These are phyloP conservation scores for Spermophilus dauricus DNA, from an alignment of 2,113 vertebrate species.

Conservation along the genomic window DNA sequence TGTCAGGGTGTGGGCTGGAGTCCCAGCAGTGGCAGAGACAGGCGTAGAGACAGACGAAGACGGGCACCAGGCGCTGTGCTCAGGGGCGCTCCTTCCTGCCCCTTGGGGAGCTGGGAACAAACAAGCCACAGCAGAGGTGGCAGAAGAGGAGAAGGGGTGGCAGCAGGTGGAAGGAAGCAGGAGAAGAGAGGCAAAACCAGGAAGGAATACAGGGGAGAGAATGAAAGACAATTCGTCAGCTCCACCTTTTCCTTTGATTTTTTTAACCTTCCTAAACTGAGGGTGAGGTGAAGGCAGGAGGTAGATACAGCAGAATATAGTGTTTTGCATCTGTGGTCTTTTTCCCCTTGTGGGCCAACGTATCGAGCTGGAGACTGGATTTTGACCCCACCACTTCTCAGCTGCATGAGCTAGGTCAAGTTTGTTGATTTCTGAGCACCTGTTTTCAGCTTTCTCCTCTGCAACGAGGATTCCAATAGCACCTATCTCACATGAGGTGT, in stretches of 20 bases:
- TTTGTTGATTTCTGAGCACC: too few species aligned
- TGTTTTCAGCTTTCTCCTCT: not conserved
- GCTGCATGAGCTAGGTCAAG: not conserved
- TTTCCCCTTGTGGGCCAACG: fast-evolving
- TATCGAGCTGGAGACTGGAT: too few species aligned
- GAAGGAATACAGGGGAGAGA: not conserved
- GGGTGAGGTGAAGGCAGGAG: not conserved
- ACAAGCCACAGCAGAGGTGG: not conserved
- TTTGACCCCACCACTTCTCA: not conserved
- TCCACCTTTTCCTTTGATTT: not conserved
- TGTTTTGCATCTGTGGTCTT: not conserved
- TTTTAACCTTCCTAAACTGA: not conserved
- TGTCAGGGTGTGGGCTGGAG: conserved; percentile 35
- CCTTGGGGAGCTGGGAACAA: conserved; percentile 71
- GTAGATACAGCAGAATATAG: fast-evolving
- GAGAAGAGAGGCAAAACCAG: not conserved
- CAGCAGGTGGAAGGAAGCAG: not conserved
- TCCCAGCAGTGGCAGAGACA: conserved; percentile 77
- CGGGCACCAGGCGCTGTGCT: conserved; percentile 77
- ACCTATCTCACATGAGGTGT: not conserved
- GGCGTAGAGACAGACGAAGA: conserved; percentile 75
- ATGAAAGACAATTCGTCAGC: not conserved
- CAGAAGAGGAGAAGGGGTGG: not conserved
- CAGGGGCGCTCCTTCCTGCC: conserved; percentile 75
- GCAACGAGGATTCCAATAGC: not conserved